Evolutionary conservation across 2,113 vertebrate species (phyloP).

Genomic region (Tapirus terrestris): DNA sequence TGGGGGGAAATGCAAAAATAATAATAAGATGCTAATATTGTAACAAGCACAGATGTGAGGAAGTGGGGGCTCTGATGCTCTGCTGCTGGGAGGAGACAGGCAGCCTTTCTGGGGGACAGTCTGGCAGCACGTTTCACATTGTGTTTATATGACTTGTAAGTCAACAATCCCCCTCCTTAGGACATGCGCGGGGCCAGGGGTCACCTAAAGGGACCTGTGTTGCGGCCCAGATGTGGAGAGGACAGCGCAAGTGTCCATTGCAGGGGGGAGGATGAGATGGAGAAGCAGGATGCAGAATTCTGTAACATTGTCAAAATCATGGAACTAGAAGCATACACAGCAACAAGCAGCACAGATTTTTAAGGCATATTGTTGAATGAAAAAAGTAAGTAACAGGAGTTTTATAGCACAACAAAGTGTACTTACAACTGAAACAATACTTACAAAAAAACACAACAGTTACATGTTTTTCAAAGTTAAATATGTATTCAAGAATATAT

Average conservation of each 20-base stretch:
- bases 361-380: slow-evolving; percentile 62
- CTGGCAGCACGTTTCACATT: fast-evolving
- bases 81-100: fast-evolving
- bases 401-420: background rate
- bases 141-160: fast-evolving
- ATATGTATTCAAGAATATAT: fast-evolving
- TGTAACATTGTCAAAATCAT: fast-evolving
- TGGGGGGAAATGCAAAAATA: background rate
- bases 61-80: fast-evolving
- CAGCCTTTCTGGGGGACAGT: fast-evolving
- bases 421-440: background rate
- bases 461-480: background rate
- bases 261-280: fast-evolving
- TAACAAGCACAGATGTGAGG: background rate
- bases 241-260: fast-evolving
- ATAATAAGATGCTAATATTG: background rate
- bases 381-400: slow-evolving; percentile 39
- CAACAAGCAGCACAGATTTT: background rate
- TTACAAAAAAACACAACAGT: background rate
- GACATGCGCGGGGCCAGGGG: fast-evolving
- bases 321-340: fast-evolving
- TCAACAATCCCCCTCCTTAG: background rate
- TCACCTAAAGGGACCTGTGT: fast-evolving
- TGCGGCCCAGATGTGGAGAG: background rate
- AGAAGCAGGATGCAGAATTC: fast-evolving